Evolutionary conservation across 2,888 invertebrate species (phyloP).

Genomic region (Abrostola tripartita): DNA sequence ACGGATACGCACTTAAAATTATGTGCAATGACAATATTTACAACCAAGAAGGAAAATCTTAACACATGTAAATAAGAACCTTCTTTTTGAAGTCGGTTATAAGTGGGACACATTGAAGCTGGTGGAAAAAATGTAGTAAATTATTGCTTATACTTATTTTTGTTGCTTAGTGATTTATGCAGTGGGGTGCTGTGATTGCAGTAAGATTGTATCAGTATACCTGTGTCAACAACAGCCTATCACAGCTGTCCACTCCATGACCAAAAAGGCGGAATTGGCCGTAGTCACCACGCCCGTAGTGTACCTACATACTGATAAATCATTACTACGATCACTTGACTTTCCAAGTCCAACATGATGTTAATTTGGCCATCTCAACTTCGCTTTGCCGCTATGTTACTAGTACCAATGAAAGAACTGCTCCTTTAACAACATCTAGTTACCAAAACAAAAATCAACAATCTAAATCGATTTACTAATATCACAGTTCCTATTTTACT

Average conservation of each 20-base stretch:
- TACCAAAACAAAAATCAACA: no score
- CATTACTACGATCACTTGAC: conserved; percentile 22
- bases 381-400: no score
- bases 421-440: neutral
- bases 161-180: conserved; percentile 9
- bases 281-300: conserved; percentile 32
- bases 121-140: conserved; percentile 4
- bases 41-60: neutral
- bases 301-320: conserved; percentile 34
- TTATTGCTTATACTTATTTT: conserved; percentile 5
- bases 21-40: neutral
- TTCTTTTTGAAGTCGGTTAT: neutral
- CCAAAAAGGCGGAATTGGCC: conserved; percentile 24
- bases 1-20: neutral
- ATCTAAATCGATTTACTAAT: no score
- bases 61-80: neutral
- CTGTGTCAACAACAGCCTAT: conserved; percentile 25
- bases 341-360: no score
- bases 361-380: no score
- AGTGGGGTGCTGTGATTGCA: conserved; percentile 31
- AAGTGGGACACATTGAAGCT: conserved; percentile 12
- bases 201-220: conserved; percentile 43
- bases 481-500: no score
- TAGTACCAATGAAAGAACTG: neutral
- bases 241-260: conserved; percentile 15